Percentiles rank a stretch among this genome's conserved stretches.
Conservation (phyloP, 2,797 vertebrate species). For the Neosalanx taihuensis region DNA sequence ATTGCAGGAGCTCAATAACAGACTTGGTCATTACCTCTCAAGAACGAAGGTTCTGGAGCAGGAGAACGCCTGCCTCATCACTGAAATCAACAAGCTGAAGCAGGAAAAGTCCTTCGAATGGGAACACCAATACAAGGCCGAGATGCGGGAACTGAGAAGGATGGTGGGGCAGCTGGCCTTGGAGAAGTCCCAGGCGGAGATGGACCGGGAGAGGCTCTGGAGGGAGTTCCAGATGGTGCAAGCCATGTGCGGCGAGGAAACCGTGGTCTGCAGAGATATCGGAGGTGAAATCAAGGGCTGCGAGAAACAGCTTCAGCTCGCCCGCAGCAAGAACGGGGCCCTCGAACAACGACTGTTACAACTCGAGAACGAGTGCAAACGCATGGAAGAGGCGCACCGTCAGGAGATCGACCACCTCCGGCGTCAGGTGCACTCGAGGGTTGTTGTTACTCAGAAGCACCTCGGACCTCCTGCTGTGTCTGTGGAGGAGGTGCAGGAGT, state of each 20-base stretch:
- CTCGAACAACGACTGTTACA: slow-evolving; percentile 80
- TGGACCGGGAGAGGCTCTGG: slow-evolving; percentile 83
- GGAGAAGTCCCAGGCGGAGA: slow-evolving; percentile 80
- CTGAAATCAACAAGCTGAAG: slow-evolving; percentile 74
- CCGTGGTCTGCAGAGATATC: slow-evolving; percentile 71
- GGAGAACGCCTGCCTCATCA: slow-evolving; percentile 80
- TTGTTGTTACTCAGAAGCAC: slow-evolving; percentile 54
- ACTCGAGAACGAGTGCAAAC: slow-evolving; percentile 72
- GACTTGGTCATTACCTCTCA: slow-evolving; percentile 82
- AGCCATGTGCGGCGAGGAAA: slow-evolving; percentile 73
- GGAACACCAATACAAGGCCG: slow-evolving; percentile 64
- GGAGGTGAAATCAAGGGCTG: slow-evolving; percentile 77
- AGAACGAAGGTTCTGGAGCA: slow-evolving; percentile 86
- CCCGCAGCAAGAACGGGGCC: slow-evolving; percentile 70
- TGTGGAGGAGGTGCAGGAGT: slow-evolving; percentile 77
- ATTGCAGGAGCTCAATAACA: slow-evolving; percentile 86
- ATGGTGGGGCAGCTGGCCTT: slow-evolving; percentile 79
- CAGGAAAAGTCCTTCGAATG: slow-evolving; percentile 46
- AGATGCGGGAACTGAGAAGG: slow-evolving; percentile 77
- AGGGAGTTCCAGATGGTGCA: slow-evolving; percentile 77
- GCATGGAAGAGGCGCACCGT: slow-evolving; percentile 75
- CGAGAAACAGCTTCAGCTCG: slow-evolving; percentile 73
- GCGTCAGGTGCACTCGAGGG: slow-evolving; percentile 63
- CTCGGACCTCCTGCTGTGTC: slow-evolving; percentile 58
- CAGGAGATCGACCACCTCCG: slow-evolving; percentile 69